A percentile compares a stretch with the other conserved stretches of the same genome.
Evolutionary conservation across 2,888 invertebrate genomes (phyloP).

Genomic region (Hybos culiciformis): DNA sequence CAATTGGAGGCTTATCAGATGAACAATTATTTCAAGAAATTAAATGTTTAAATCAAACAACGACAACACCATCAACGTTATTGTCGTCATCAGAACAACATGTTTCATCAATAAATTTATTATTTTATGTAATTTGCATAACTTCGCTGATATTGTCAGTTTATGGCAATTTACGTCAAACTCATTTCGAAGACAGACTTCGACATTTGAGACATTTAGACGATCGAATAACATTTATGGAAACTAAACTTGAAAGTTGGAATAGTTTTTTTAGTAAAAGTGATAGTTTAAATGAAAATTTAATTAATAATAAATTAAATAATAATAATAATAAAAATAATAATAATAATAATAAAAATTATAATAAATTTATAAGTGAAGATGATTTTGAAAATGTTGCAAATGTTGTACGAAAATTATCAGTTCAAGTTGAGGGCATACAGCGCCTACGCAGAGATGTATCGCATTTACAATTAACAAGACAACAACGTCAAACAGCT

Average conservation of each 20-base stretch:
- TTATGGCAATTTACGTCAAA: conserved; percentile 32
- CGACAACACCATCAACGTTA: conserved; percentile 1
- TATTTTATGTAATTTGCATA: conserved; percentile 33
- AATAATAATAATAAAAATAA: background rate
- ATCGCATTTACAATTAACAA: conserved; percentile 31
- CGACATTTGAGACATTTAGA: conserved; percentile 31
- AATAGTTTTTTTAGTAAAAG: background rate
- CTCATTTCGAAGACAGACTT: conserved; percentile 29
- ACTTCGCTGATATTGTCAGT: conserved; percentile 33
- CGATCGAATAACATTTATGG: conserved; percentile 31
- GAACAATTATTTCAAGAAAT: too few species aligned
- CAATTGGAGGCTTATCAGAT: too few species aligned
- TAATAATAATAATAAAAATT: background rate
- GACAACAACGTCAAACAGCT: conserved; percentile 30
- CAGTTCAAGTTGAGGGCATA: conserved; percentile 28
- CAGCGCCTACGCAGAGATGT: conserved; percentile 35
- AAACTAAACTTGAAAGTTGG: conserved; percentile 21
- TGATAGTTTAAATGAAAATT: background rate
- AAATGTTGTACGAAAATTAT: conserved; percentile 25
- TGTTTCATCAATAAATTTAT: conserved; percentile 29
- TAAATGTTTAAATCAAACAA: too few species aligned
- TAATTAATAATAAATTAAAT: background rate
- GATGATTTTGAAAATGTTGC: conserved; percentile 19
- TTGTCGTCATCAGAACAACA: too few species aligned
- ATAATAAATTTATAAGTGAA: background rate